These are phyloP conservation scores for Rotaria sp. DNA, from an alignment of 2,888 invertebrate genomes.

Conservation along the genomic window DNA sequence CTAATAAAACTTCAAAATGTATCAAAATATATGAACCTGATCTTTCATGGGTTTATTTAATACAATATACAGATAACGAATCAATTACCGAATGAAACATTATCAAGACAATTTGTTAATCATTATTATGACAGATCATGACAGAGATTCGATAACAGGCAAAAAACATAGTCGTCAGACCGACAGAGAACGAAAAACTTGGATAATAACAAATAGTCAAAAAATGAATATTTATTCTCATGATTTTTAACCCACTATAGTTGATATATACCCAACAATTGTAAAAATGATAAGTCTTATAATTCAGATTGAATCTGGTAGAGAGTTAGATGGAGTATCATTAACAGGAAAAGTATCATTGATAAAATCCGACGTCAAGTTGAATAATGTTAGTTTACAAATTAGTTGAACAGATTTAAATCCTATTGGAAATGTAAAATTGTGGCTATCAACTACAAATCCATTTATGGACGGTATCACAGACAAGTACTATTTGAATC, in stretches of 20 bases:
- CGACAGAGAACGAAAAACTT: not conserved
- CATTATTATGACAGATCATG: not conserved
- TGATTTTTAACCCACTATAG: not conserved
- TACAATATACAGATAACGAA: not conserved
- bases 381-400: no score
- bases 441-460: no score
- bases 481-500: no score
- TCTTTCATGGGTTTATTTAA: conserved; percentile 11
- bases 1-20: not conserved
- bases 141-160: not conserved
- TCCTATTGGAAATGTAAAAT: no score
- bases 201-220: not conserved
- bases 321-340: not conserved
- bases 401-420: no score
- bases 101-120: not conserved
- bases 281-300: not conserved
- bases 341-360: no score
- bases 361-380: no score
- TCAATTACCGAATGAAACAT: not conserved
- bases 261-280: not conserved
- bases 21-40: not conserved
- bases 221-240: not conserved
- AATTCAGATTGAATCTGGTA: no score
- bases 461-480: no score
- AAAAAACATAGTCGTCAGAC: not conserved